Percentiles rank a stretch among this genome's conserved stretches.
Conservation (phyloP, 2,888 invertebrate genomes). For the Acanthopleura granulata region DNA sequence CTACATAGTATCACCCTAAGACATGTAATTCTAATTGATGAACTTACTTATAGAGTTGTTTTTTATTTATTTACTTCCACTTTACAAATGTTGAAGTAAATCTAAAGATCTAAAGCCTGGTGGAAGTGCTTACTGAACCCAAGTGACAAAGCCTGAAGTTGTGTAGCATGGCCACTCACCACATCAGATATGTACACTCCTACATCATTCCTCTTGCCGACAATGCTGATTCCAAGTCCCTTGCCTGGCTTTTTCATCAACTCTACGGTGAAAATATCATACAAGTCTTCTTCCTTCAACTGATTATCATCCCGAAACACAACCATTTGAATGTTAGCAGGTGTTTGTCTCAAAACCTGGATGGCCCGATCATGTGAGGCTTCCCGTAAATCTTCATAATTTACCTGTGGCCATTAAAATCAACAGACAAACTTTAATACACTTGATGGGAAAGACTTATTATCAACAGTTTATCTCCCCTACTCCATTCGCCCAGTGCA, state of each 20-base stretch:
- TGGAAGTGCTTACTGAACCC: too few relatives aligned
- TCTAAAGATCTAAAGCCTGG: too few relatives aligned
- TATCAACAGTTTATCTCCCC: too few relatives aligned
- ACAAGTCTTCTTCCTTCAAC: constrained; percentile 75
- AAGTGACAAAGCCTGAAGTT: too few relatives aligned
- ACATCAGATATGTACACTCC: constrained; percentile 94
- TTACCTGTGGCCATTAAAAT: constrained; percentile 73
- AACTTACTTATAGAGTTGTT: too few relatives aligned
- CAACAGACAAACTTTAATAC: background rate
- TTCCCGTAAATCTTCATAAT: constrained; percentile 82
- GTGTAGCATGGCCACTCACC: constrained; percentile 74
- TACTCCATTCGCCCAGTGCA: too few relatives aligned
- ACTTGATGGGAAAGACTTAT: background rate
- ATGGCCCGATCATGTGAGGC: constrained; percentile 85
- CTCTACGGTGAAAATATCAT: constrained; percentile 78
- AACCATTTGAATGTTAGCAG: constrained; percentile 84
- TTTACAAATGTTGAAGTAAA: too few relatives aligned
- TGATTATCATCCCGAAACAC: constrained; percentile 78
- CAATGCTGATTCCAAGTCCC: constrained; percentile 80
- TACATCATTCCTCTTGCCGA: constrained; percentile 79
- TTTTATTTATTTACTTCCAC: too few relatives aligned
- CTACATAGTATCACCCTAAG: too few relatives aligned
- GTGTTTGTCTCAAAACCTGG: constrained; percentile 81
- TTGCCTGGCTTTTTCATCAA: constrained; percentile 89
- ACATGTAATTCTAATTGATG: too few relatives aligned